Evolutionary conservation across 2,888 invertebrate genomes (phyloP).

Genomic region (Lasioglossum figueresi): DNA sequence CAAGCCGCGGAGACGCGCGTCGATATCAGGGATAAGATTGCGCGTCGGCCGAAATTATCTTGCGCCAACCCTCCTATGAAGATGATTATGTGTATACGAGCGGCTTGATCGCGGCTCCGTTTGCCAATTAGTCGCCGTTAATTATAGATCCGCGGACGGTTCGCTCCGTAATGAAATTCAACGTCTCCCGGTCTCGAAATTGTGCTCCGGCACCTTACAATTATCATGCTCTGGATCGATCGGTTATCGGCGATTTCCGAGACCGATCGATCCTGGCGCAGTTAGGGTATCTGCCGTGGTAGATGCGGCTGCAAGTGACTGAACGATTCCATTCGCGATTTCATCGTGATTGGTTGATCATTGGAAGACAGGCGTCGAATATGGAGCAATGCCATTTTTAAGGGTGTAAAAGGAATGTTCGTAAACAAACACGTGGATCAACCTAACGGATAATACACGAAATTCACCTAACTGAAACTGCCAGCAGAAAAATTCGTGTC

Average conservation of each 20-base stretch:
- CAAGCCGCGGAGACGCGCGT: conserved; percentile 9
- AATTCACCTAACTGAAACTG: too few relatives aligned
- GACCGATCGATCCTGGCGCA: background rate
- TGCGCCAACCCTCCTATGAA: conserved; percentile 28
- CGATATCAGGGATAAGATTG: conserved; percentile 43
- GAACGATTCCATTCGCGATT: background rate
- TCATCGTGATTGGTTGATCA: background rate
- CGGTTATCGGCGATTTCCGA: background rate
- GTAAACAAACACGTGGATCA: too few relatives aligned
- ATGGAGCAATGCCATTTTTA: background rate
- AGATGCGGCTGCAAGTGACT: background rate
- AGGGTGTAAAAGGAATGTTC: too few relatives aligned
- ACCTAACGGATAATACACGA: too few relatives aligned
- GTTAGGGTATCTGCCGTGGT: background rate
- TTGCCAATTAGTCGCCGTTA: conserved; percentile 50
- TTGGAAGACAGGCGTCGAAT: background rate
- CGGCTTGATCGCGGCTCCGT: conserved; percentile 2
- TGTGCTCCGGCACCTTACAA: conserved; percentile 17
- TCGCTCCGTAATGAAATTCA: conserved; percentile 34
- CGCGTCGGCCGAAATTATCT: conserved; percentile 32
- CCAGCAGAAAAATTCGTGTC: background rate
- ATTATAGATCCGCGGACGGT: conserved; percentile 35
- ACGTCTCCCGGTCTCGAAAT: background rate
- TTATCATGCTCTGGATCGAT: conserved; percentile 15
- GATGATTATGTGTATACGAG: conserved; percentile 27